These are phyloP conservation scores for Chunga burmeisteri DNA, from an alignment of 2,113 vertebrate genomes.

Conservation along the genomic window DNA sequence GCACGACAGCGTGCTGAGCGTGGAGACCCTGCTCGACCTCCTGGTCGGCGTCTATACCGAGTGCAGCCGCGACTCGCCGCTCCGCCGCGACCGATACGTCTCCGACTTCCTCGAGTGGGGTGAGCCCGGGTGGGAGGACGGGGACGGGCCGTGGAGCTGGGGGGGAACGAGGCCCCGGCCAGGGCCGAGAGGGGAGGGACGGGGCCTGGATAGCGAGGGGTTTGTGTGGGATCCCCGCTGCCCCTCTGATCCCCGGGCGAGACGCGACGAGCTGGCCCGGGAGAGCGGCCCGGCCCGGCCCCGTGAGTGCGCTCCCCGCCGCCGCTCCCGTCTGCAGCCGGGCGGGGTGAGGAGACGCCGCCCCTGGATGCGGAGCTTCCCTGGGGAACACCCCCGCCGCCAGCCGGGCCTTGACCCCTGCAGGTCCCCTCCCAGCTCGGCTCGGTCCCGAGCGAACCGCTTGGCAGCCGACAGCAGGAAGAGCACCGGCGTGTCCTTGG, in stretches of 20 bases:
- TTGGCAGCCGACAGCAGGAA: background rate
- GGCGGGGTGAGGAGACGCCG: background rate
- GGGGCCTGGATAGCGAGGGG: background rate
- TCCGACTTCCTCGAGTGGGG: slow-evolving; percentile 95
- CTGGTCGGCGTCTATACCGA: slow-evolving; percentile 88
- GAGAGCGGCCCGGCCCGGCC: background rate
- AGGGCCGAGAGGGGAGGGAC: too few relatives aligned
- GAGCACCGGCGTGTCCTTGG: slow-evolving; percentile 23
- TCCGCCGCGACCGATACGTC: slow-evolving; percentile 92
- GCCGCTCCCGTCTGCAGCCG: background rate
- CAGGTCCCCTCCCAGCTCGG: background rate
- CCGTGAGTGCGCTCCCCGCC: background rate
- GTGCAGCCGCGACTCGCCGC: slow-evolving; percentile 80
- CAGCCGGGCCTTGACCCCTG: background rate
- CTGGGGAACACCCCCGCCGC: background rate
- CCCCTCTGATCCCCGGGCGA: background rate
- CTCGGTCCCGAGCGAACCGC: background rate
- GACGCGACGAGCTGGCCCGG: background rate
- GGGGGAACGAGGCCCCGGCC: background rate
- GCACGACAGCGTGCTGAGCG: slow-evolving; percentile 81
- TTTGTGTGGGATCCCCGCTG: background rate
- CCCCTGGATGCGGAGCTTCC: slow-evolving; percentile 28
- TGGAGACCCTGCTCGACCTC: slow-evolving; percentile 93
- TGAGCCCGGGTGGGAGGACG: slow-evolving; percentile 78
- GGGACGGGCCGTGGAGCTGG: background rate